Evolutionary conservation across 1,140 invertebrate species (phyloP).

Genomic region (Drosophila repleta): DNA sequence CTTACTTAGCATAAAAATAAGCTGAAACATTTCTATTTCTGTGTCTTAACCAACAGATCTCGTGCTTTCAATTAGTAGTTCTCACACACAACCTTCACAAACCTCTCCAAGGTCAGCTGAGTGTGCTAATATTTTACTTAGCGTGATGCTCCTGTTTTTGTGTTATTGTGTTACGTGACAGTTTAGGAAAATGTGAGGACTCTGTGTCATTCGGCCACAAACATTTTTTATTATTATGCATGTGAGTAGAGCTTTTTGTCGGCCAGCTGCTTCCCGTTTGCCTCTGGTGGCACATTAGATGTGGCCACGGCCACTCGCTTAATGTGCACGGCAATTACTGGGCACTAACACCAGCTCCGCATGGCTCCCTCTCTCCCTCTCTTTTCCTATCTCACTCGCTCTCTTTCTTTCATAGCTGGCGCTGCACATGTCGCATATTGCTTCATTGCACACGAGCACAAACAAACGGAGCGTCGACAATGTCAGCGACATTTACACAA

Average conservation of each 20-base stretch:
- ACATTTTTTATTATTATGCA: conserved; percentile 60
- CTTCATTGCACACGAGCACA: conserved; percentile 60
- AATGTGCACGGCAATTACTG: conserved; percentile 50
- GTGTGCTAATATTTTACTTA: neutral
- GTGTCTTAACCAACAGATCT: no score
- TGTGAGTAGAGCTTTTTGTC: conserved; percentile 22
- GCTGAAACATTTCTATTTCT: no score
- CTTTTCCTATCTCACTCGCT: neutral
- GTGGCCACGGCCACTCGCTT: conserved; percentile 22
- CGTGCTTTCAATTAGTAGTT: neutral
- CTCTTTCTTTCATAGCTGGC: neutral
- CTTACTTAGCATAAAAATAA: no score
- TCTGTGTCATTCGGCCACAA: conserved; percentile 2
- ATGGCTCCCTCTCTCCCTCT: neutral
- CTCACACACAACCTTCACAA: neutral
- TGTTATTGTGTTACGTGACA: conserved; percentile 11
- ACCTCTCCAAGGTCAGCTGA: neutral
- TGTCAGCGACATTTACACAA: conserved; percentile 69
- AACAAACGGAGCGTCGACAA: conserved; percentile 50
- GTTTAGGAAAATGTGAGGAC: neutral
- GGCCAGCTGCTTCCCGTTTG: conserved; percentile 20
- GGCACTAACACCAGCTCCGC: neutral
- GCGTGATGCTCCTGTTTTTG: neutral
- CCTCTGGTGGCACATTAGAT: conserved; percentile 29
- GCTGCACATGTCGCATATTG: conserved; percentile 40